A percentile compares a stretch with the other conserved stretches of the same genome.
Evolutionary conservation across 2,797 vertebrate genomes (phyloP).

Genomic region (Loriculus beryllinus): DNA sequence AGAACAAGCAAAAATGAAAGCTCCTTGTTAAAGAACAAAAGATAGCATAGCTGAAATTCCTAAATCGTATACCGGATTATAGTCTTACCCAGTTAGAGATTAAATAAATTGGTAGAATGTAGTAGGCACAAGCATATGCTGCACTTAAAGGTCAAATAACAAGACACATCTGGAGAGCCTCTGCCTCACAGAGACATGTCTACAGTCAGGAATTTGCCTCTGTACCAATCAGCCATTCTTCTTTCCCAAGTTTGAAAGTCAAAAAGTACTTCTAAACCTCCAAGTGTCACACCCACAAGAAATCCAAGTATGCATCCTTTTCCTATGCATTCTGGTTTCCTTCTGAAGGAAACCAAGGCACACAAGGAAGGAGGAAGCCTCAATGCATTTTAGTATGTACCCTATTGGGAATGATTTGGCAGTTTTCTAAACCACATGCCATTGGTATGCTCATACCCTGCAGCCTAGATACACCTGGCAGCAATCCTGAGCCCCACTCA

Average conservation of each 20-base stretch:
- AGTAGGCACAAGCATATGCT: neutral
- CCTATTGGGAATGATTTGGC: neutral
- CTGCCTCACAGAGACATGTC: neutral
- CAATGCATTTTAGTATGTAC: neutral
- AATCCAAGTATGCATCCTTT: neutral
- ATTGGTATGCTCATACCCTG: neutral
- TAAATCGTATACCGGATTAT: accelerated
- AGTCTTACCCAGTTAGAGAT: neutral
- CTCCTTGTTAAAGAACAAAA: neutral
- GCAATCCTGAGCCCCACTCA: neutral
- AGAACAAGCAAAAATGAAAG: neutral
- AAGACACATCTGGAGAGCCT: neutral
- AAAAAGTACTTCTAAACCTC: neutral
- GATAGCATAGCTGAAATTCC: neutral
- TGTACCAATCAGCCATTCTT: neutral
- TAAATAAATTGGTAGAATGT: neutral
- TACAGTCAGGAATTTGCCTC: neutral
- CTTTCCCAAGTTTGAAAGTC: neutral
- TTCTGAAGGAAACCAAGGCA: neutral
- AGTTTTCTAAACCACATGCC: neutral
- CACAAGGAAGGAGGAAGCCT: neutral
- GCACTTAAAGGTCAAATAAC: neutral
- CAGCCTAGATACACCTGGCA: neutral
- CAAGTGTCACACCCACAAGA: neutral
- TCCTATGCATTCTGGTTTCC: neutral